Evolutionary conservation across 2,888 invertebrate species (phyloP), one percentile per base, ranked within the genome.

Genomic region (Calameuta idolon): DNA sequence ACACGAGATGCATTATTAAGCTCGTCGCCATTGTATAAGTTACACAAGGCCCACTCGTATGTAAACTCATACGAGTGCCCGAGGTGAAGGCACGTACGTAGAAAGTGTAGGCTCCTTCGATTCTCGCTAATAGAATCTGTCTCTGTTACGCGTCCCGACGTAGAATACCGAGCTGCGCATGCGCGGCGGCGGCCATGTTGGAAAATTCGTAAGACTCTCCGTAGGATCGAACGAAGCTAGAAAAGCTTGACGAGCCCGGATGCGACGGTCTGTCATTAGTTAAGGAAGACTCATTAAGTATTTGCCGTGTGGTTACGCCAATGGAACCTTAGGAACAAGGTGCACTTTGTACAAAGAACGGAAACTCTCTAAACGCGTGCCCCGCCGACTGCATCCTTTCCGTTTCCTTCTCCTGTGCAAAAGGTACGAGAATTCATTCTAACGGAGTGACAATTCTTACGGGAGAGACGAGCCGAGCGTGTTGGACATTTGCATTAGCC

Each of bases 1-100:
- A 84, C 75, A 68, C 69, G 83, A 84, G 81, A 82, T 79, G 73
- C 79, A 80, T 81, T 81, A 80, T 82, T 80, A 81, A 81, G 81
- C 80, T 75, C 12, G 69, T 15, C 34, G 75, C 69, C 30, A 77
- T 69, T 79, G 78, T 80, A 81, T 82, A 80, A 82, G 76, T 55
- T 55, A 55, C 55, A 55, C 55, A 55, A 55, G 55, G 23, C 15
- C 55, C 9, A 55, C 55, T 55, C 55, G 23, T 55, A 55, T 55
- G 55, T 55, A 55, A 55, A 55, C 55, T 55, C 55, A 55, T 55
- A 55, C 55, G 23, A 55, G 55, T 55, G 23, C 55, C 55, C 55
- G 55, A 55, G 55, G 55, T 23, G 55, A 55, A 55, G 55, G 55
- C 55, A 55, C 55, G 55, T 55, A 55, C 55, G 55, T 55, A 23